These are phyloP conservation scores for Pteria penguin DNA, from an alignment of 2,888 invertebrate species.

Conservation along the genomic window DNA sequence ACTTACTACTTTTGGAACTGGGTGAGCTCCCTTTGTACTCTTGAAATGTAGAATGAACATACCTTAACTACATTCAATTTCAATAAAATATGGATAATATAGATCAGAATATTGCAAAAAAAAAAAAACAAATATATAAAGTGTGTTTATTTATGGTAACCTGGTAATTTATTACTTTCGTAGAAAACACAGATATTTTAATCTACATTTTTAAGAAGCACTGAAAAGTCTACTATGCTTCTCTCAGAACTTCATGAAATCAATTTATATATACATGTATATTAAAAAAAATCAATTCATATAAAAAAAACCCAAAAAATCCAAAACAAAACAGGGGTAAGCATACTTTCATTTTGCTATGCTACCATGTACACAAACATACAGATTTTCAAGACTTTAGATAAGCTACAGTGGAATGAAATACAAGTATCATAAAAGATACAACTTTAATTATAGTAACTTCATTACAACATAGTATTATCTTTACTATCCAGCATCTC, in stretches of 20 bases:
- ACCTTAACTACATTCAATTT: too few relatives aligned
- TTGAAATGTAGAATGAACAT: background rate
- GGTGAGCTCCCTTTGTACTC: slow-evolving; percentile 9
- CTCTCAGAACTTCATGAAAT: background rate
- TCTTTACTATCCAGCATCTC: background rate
- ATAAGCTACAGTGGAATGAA: too few relatives aligned
- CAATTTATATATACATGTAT: background rate
- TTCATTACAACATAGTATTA: background rate
- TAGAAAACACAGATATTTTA: too few relatives aligned
- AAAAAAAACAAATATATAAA: too few relatives aligned
- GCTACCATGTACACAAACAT: background rate
- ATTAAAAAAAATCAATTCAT: background rate
- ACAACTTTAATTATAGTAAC: background rate
- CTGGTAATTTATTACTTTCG: too few relatives aligned
- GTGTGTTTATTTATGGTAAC: too few relatives aligned
- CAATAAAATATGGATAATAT: too few relatives aligned
- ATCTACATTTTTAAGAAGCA: too few relatives aligned
- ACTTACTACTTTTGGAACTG: slow-evolving; percentile 12
- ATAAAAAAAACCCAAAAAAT: background rate
- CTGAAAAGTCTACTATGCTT: too few relatives aligned
- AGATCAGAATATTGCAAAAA: too few relatives aligned
- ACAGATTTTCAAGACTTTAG: too few relatives aligned
- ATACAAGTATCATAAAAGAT: background rate
- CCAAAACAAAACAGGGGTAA: background rate
- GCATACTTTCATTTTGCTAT: background rate